Percentiles rank a stretch among this genome's conserved stretches.
Conservation (phyloP, 1,140 invertebrate species). For the Gonatopus flavifemur region DNA sequence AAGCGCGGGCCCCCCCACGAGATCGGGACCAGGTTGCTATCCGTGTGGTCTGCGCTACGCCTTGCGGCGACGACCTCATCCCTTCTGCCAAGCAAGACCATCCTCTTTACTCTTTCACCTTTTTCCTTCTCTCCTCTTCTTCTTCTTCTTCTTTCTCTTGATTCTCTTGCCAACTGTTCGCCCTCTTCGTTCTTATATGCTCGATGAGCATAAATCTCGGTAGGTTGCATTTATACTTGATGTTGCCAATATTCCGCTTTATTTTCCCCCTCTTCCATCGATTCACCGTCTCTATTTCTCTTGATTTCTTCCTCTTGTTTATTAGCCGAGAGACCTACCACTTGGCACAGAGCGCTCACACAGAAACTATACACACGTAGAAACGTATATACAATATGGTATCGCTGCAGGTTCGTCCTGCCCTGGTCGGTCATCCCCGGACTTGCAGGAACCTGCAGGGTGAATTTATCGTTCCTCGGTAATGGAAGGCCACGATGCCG, state of each 20-base stretch:
- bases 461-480: constrained; percentile 35
- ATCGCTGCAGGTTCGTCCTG: no score
- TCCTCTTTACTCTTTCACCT: constrained; percentile 8
- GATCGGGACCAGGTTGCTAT: constrained; percentile 35
- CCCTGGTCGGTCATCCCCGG: no score
- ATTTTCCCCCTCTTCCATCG: constrained; percentile 14
- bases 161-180: constrained; percentile 12
- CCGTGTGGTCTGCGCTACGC: constrained; percentile 51
- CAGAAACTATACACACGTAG: no score
- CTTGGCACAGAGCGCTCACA: no score
- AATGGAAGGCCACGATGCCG: constrained; percentile 38
- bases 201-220: constrained; percentile 50
- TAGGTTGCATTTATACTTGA: constrained; percentile 52
- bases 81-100: constrained; percentile 38
- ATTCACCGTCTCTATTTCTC: constrained; percentile 10
- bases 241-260: constrained; percentile 52
- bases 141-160: constrained; percentile 8
- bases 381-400: no score
- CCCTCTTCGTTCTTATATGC: constrained; percentile 25
- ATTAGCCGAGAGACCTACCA: constrained; percentile 40
- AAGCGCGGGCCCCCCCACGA: constrained; percentile 47
- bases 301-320: constrained; percentile 30
- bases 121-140: constrained; percentile 18
- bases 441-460: no score
- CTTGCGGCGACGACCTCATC: constrained; percentile 53